phyloP scores from a whole-genome alignment of 2,888 invertebrate genomes.

The Lithophane leautieri region DNA sequence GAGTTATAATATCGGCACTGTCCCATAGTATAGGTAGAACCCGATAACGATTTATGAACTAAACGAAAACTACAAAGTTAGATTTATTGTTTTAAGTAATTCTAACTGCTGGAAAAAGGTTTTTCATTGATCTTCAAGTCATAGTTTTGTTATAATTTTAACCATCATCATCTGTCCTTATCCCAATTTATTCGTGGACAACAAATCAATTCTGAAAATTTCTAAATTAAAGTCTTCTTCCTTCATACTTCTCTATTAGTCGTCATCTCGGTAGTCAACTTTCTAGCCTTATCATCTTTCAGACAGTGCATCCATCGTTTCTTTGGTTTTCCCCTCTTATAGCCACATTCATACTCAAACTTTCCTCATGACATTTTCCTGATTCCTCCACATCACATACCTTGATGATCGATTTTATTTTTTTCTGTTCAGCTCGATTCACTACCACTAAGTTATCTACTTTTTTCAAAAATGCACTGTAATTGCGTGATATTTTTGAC shows the following conservation, averaged over 20 bases:
- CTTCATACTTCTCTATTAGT: neutral
- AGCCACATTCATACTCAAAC: neutral
- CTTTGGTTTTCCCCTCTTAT: neutral
- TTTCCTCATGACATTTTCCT: neutral
- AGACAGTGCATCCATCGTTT: neutral
- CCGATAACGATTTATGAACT: conserved; percentile 48
- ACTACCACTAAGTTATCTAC: neutral
- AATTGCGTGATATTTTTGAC: neutral
- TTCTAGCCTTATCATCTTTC: too few relatives aligned
- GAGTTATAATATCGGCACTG: conserved; percentile 47
- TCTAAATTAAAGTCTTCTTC: neutral
- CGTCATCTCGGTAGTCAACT: neutral
- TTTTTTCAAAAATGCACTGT: neutral
- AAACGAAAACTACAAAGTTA: conserved; percentile 10
- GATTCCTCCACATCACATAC: neutral
- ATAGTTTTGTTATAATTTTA: neutral
- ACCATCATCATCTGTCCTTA: neutral
- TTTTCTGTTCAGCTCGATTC: neutral
- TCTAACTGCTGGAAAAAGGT: neutral
- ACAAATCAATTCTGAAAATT: too few relatives aligned
- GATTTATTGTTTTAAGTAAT: neutral
- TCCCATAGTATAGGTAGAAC: conserved; percentile 49
- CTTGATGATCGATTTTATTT: neutral
- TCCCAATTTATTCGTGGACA: neutral
- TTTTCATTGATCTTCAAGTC: neutral